Evolutionary conservation across 2,797 vertebrate genomes (phyloP).

Genomic region (Tokudaia tokunoshimensis): DNA sequence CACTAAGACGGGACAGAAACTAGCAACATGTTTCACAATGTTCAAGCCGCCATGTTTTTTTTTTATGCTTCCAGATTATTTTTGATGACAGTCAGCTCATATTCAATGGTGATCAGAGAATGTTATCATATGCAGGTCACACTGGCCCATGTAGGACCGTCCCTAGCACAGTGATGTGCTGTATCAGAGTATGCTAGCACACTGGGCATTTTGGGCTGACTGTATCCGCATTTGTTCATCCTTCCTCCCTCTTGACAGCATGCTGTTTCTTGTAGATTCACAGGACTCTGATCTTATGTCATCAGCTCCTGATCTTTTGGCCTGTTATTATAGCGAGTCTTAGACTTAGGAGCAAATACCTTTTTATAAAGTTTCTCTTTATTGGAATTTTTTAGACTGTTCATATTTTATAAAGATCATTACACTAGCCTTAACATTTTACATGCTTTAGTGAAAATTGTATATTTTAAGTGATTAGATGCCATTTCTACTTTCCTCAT

Average conservation of each 20-base stretch:
- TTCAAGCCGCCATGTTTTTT: not conserved
- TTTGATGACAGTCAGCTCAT: not conserved
- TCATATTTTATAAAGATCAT: not conserved
- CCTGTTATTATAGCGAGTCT: not conserved
- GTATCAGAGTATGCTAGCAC: not conserved
- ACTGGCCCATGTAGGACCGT: not conserved
- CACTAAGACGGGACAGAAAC: not conserved
- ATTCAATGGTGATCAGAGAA: not conserved
- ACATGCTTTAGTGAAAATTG: slow-evolving; percentile 2
- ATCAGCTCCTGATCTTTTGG: not conserved
- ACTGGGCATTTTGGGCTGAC: no score
- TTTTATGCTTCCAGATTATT: not conserved
- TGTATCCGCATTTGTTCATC: accelerated
- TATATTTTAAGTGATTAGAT: not conserved
- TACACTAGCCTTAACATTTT: not conserved
- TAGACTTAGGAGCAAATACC: not conserved
- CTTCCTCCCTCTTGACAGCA: not conserved
- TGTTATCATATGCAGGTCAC: not conserved
- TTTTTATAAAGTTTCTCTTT: slow-evolving; percentile 15
- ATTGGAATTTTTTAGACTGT: not conserved
- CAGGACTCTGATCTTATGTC: not conserved
- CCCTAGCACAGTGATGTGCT: not conserved
- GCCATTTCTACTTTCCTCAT: not conserved
- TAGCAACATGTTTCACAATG: not conserved
- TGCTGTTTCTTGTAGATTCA: no score